Base-by-base conservation (phyloP, 1,140 invertebrate species). In the Scaptomyza pallida region DNA sequence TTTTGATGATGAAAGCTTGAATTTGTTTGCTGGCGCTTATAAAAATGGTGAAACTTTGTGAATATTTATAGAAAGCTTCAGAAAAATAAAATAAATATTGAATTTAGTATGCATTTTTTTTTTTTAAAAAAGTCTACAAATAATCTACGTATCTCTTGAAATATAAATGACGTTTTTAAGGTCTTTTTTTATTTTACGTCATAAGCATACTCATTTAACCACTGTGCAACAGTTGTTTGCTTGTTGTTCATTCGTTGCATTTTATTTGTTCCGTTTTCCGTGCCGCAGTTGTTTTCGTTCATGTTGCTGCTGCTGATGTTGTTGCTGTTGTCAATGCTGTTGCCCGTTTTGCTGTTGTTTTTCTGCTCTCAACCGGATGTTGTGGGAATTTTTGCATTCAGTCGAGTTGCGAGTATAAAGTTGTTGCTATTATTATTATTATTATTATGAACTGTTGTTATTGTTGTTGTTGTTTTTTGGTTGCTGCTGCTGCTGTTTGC, bases 361-460 rank as follows among this genome's bases (percentile, higher is more conserved):
- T 76, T 59, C 74, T 72, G 81, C 81, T 75, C 71, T 55, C 51
- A 82, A 86, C 82, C 82, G 82, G 82, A 86, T 86, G 82, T 86
- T 86, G 82, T 86, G 82, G 82, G 82, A 86, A 88, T 88, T 86
- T 86, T 81, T 78, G 82, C 82, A 85, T 85, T 85, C 73, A 77
- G 73, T 23, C 44, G 63, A 51, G 61, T 62, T 73, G 56, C 51
- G 30, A 45, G 21, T 21, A 50, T 55, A 26, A 30, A 35, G 54
- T 59, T 56, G 59, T 16, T 16, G 55, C 44, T 59, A 35, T 43
- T 33, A 9, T 33, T 72, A 67, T n/a, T 57, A 48, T 37, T 63
- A 48, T 54, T 74, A 54, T 52, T 70, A 23, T 26, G 23, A 26
- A 26, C 12, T 33, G 54, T 45, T 54, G 54, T 37, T 48, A 55